A percentile compares a stretch with the other conserved stretches of the same genome.
Conservation (phyloP, 2,888 invertebrate species). For the Euplagia quadripunctaria region DNA sequence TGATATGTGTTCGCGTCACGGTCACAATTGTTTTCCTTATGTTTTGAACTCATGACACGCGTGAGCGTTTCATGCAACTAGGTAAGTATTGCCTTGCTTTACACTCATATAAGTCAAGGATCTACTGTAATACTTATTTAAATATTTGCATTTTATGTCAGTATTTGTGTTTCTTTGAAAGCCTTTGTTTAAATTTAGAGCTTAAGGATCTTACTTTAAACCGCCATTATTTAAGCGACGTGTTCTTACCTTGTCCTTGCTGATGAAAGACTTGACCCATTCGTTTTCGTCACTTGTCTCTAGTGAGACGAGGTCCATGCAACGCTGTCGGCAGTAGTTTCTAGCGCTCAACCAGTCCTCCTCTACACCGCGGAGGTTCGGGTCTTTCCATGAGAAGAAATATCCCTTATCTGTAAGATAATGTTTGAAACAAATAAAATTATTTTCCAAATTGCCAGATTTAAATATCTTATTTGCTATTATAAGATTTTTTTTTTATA, state of each 20-base stretch:
- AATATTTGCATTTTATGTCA: constrained; percentile 25
- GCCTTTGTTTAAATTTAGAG: constrained; percentile 4
- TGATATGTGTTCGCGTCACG: constrained; percentile 59
- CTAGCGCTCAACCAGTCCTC: constrained; percentile 95
- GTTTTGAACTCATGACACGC: constrained; percentile 54
- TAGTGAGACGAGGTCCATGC: constrained; percentile 95
- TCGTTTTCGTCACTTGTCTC: constrained; percentile 96
- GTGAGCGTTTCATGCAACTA: constrained; percentile 60
- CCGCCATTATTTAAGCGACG: not conserved
- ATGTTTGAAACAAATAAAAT: constrained; percentile 4
- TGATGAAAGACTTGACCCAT: constrained; percentile 93
- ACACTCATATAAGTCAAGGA: constrained; percentile 59
- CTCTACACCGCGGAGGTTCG: constrained; percentile 91
- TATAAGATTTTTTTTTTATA: too few species aligned
- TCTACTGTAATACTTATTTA: constrained; percentile 31
- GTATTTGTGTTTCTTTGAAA: not conserved
- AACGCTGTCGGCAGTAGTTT: constrained; percentile 95
- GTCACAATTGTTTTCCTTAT: constrained; percentile 57
- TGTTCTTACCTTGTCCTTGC: constrained; percentile 90
- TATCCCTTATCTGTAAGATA: constrained; percentile 89
- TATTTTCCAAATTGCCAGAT: not conserved
- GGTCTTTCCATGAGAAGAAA: constrained; percentile 96
- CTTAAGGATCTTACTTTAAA: not conserved
- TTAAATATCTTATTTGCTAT: too few species aligned
- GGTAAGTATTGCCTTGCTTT: constrained; percentile 27